phyloP scores from a whole-genome alignment of 2,888 invertebrate genomes.

The Xylophagus ater region DNA sequence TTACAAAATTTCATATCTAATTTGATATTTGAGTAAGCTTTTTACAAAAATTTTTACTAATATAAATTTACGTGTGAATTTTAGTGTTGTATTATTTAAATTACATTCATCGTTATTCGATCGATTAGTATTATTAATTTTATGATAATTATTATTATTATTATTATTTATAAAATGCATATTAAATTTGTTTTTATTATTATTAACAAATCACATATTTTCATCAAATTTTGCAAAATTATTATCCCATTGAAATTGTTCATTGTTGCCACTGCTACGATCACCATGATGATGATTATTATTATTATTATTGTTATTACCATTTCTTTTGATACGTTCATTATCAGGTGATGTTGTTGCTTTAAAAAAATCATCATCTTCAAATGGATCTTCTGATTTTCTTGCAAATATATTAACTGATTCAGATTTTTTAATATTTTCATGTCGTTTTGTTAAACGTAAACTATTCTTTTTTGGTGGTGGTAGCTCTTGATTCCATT shows the following conservation, averaged over 20 bases:
- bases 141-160: not conserved
- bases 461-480: constrained; percentile 30
- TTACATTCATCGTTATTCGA: not conserved
- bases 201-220: constrained; percentile 40
- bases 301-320: not conserved
- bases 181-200: not conserved
- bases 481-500: constrained; percentile 25
- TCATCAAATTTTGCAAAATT: constrained; percentile 41
- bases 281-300: constrained; percentile 13
- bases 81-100: not conserved
- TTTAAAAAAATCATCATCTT: constrained; percentile 77
- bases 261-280: constrained; percentile 7
- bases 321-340: constrained; percentile 10
- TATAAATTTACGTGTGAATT: constrained; percentile 20
- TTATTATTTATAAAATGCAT: not conserved
- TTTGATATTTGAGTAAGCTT: constrained; percentile 27
- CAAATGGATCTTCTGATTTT: constrained; percentile 81
- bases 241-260: constrained; percentile 33
- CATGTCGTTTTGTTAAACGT: constrained; percentile 41
- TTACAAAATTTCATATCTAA: constrained; percentile 29
- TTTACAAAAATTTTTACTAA: constrained; percentile 29
- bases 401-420: constrained; percentile 82
- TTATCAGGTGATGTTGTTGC: constrained; percentile 22
- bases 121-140: not conserved
- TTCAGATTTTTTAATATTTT: constrained; percentile 73